Evolutionary conservation across 2,797 vertebrate species (phyloP).

Genomic region (Meriones psammophilus): DNA sequence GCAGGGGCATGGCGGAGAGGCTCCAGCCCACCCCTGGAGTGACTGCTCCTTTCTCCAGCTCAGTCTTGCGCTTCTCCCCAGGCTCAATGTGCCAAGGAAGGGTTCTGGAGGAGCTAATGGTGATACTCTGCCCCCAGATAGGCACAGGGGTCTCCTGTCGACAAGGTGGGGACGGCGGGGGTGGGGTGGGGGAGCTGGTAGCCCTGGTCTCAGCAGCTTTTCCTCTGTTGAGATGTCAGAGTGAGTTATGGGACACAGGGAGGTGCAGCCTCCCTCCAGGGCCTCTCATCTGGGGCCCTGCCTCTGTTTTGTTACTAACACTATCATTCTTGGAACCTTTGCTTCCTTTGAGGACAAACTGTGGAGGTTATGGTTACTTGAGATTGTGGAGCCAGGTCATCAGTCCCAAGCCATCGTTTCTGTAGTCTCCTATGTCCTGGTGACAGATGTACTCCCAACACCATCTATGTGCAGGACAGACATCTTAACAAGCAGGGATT

Average conservation of each 20-base stretch:
- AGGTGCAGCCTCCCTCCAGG: conserved; percentile 18
- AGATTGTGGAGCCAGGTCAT: neutral
- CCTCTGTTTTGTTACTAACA: neutral
- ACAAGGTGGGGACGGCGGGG: neutral
- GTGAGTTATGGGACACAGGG: conserved; percentile 72
- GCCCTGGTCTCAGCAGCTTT: conserved; percentile 34
- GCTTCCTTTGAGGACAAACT: neutral
- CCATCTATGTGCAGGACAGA: neutral
- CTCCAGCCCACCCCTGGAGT: neutral
- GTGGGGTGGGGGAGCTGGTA: neutral
- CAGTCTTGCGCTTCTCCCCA: neutral
- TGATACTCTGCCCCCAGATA: neutral
- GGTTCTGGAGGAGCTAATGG: conserved; percentile 15
- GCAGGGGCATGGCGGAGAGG: conserved; percentile 2
- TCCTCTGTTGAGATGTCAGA: conserved; percentile 76
- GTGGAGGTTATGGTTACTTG: neutral
- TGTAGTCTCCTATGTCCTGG: neutral
- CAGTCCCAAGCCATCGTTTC: neutral
- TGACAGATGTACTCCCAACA: neutral
- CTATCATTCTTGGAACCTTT: conserved; percentile 24
- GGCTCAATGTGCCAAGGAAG: neutral
- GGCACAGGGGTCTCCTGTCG: neutral
- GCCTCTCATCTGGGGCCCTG: conserved; percentile 55
- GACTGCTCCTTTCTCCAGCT: neutral
- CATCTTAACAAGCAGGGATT: neutral